phyloP scores from a whole-genome alignment of 2,113 vertebrate genomes.

The Paracyprichromis sp. region DNA sequence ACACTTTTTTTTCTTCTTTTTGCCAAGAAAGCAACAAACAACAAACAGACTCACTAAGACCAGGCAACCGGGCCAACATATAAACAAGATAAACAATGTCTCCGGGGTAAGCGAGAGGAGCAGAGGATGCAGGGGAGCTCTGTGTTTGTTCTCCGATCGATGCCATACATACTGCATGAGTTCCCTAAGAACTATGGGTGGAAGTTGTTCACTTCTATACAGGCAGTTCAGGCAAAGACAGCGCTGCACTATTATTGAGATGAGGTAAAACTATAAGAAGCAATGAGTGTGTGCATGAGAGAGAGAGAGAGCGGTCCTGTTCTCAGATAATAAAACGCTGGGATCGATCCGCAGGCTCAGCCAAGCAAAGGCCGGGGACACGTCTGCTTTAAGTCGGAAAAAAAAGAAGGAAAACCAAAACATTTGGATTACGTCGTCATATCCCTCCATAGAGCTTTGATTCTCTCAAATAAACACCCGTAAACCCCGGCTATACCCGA shows the following conservation, averaged over 20 bases:
- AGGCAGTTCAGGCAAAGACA: not conserved
- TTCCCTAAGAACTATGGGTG: not conserved
- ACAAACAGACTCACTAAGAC: conserved; percentile 2
- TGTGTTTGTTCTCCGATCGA: conserved; percentile 41
- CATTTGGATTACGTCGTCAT: not conserved
- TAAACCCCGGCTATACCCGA: not conserved
- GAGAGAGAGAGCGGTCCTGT: not conserved
- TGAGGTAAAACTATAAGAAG: not conserved
- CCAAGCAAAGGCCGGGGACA: not conserved
- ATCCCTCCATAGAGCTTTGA: not conserved
- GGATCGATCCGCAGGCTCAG: not conserved
- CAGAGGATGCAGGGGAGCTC: conserved; percentile 12
- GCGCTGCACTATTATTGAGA: not conserved
- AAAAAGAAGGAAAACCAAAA: not conserved
- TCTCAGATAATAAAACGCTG: conserved; percentile 10
- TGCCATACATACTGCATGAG: conserved; percentile 57
- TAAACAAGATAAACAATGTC: conserved; percentile 51
- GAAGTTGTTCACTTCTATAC: not conserved
- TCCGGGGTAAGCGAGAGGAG: conserved; percentile 22
- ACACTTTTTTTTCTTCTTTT: not conserved
- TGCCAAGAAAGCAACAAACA: conserved; percentile 10
- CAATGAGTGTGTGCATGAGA: not conserved
- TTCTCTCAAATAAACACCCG: conserved; percentile 9
- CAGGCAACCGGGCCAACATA: conserved; percentile 12
- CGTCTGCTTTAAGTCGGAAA: not conserved